Evolutionary conservation across 2,797 vertebrate species (phyloP).

Genomic region (Momotus momota): DNA sequence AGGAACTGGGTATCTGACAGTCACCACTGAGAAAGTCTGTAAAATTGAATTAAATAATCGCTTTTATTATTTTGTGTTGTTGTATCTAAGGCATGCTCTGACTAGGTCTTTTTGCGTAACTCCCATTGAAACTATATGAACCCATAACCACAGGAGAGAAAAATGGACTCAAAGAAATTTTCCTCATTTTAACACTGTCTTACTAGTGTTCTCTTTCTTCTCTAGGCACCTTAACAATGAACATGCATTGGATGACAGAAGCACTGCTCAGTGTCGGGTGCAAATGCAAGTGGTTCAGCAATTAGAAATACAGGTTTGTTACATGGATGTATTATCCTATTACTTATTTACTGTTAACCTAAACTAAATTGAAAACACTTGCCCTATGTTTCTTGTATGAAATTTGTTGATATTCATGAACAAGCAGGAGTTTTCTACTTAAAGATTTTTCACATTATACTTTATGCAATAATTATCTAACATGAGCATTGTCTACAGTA

Average conservation of each 20-base stretch:
- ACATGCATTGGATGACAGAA: slow-evolving; percentile 96
- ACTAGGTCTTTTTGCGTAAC: neutral
- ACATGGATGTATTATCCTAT: neutral
- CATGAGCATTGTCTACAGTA: slow-evolving; percentile 18
- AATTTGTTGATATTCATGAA: slow-evolving; percentile 3
- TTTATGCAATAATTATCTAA: slow-evolving; percentile 52
- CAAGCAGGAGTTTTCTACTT: neutral
- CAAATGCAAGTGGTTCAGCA: slow-evolving; percentile 99
- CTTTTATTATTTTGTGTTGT: neutral
- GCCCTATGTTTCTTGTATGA: neutral
- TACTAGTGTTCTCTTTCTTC: slow-evolving; percentile 49
- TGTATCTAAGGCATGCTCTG: neutral
- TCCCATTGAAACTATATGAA: neutral
- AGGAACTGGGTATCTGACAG: neutral
- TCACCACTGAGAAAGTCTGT: neutral
- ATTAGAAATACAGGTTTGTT: slow-evolving; percentile 96
- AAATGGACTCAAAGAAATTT: slow-evolving; percentile 7
- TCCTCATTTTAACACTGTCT: slow-evolving; percentile 5
- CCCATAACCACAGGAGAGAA: neutral
- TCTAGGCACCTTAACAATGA: slow-evolving; percentile 98
- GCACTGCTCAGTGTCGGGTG: slow-evolving; percentile 97
- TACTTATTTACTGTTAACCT: neutral
- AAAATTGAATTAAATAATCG: neutral
- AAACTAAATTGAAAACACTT: neutral
- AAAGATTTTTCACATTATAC: slow-evolving; percentile 41